These are phyloP conservation scores for Heliornis fulica DNA, from an alignment of 2,113 vertebrate genomes.

Conservation along the genomic window DNA sequence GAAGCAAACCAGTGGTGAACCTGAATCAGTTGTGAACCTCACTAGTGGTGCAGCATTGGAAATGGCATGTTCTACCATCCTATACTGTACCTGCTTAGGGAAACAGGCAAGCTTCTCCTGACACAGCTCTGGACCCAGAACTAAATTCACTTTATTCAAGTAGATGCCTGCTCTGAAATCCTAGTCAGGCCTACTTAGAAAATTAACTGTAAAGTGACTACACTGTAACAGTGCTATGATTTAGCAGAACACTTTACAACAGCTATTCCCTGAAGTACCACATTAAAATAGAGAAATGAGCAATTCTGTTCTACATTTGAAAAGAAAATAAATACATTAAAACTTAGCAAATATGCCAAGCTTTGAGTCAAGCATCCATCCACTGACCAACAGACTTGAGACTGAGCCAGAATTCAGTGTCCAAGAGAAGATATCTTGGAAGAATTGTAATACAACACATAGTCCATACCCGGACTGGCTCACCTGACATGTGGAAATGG, in stretches of 20 bases:
- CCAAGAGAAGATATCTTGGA: not conserved
- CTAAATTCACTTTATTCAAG: not conserved
- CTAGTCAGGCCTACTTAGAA: not conserved
- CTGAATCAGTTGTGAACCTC: not conserved
- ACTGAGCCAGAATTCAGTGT: not conserved
- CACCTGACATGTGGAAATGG: accelerated
- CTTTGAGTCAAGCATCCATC: not conserved
- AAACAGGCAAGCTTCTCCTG: not conserved
- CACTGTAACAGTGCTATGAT: not conserved
- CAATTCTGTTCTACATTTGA: not conserved
- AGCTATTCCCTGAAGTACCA: not conserved
- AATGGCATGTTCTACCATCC: accelerated
- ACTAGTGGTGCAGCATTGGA: accelerated
- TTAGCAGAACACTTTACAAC: not conserved
- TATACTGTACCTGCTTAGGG: not conserved
- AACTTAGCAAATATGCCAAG: not conserved
- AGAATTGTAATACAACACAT: not conserved
- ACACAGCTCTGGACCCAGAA: not conserved
- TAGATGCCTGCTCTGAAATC: not conserved
- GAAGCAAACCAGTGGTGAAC: not conserved
- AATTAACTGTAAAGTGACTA: not conserved
- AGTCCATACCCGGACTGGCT: not conserved
- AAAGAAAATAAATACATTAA: not conserved
- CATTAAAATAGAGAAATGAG: not conserved
- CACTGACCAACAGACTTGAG: not conserved